Percentiles rank a stretch among this genome's conserved stretches.
phyloP scores from a whole-genome alignment of 1,140 invertebrate genomes.

The Ceratina calcarata region DNA sequence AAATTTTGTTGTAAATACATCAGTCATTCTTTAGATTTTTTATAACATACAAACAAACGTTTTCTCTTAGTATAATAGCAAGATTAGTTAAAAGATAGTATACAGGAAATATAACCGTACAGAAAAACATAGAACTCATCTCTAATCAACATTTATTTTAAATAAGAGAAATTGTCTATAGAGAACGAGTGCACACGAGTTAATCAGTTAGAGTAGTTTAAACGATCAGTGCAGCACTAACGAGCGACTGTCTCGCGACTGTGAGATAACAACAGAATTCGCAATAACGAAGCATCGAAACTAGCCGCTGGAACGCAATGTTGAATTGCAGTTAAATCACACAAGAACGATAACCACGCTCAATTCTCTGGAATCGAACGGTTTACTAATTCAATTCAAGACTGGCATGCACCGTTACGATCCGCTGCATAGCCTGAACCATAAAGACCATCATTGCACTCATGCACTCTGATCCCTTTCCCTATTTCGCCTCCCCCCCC shows the following conservation, averaged over 20 bases:
- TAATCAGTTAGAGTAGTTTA: background rate
- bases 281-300: slow-evolving; percentile 17
- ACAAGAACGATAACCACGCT: slow-evolving; percentile 8
- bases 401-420: slow-evolving; percentile 3
- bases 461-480: too few relatives aligned
- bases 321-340: background rate
- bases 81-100: too few relatives aligned
- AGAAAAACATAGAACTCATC: too few relatives aligned
- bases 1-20: too few relatives aligned
- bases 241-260: background rate
- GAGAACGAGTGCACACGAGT: background rate
- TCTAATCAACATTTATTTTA: too few relatives aligned
- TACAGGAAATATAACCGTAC: too few relatives aligned
- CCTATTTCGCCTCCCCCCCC: too few relatives aligned
- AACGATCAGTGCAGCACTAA: background rate
- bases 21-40: too few relatives aligned
- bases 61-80: too few relatives aligned
- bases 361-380: slow-evolving; percentile 12
- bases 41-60: too few relatives aligned
- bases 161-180: background rate
- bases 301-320: background rate
- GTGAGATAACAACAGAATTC: background rate
- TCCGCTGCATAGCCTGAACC: background rate
- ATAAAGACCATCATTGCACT: slow-evolving; percentile 12
- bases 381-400: slow-evolving; percentile 33